Evolutionary conservation across 2,888 invertebrate genomes (phyloP).

Genomic region (Myopa testacea): DNA sequence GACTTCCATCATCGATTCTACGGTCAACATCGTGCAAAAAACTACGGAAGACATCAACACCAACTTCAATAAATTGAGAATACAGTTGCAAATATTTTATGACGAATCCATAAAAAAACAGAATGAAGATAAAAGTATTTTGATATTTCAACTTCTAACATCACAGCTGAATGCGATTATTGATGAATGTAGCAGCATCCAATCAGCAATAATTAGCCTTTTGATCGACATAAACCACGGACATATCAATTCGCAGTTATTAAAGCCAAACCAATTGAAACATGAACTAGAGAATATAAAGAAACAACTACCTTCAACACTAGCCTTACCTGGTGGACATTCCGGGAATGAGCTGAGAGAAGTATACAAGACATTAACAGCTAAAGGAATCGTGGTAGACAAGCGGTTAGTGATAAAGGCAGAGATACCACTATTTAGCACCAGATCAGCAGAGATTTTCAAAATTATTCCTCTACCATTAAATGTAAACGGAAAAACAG

Average conservation of each 20-base stretch:
- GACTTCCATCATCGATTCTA: constrained; percentile 33
- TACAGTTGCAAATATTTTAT: constrained; percentile 1
- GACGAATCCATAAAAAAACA: background rate
- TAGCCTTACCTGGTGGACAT: constrained; percentile 21
- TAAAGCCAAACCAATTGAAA: constrained; percentile 19
- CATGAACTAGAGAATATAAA: constrained; percentile 18
- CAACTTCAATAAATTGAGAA: constrained; percentile 16
- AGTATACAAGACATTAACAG: constrained; percentile 29
- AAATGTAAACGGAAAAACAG: no score
- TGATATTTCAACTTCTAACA: no score
- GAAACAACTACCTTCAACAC: constrained; percentile 1
- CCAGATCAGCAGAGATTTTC: constrained; percentile 20
- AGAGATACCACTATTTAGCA: constrained; percentile 25
- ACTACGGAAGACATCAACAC: constrained; percentile 37
- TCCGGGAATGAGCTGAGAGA: constrained; percentile 18
- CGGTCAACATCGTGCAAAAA: constrained; percentile 38
- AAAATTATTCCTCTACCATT: constrained; percentile 1
- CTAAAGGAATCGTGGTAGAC: constrained; percentile 28
- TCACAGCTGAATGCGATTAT: no score
- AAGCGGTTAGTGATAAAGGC: constrained; percentile 28
- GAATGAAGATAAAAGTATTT: no score
- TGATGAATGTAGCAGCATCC: no score
- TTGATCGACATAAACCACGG: constrained; percentile 36
- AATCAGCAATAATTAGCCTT: constrained; percentile 14
- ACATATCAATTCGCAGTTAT: constrained; percentile 20